These are phyloP conservation scores for Chrysocyon brachyurus DNA, from an alignment of 2,797 vertebrate species.

Conservation along the genomic window DNA sequence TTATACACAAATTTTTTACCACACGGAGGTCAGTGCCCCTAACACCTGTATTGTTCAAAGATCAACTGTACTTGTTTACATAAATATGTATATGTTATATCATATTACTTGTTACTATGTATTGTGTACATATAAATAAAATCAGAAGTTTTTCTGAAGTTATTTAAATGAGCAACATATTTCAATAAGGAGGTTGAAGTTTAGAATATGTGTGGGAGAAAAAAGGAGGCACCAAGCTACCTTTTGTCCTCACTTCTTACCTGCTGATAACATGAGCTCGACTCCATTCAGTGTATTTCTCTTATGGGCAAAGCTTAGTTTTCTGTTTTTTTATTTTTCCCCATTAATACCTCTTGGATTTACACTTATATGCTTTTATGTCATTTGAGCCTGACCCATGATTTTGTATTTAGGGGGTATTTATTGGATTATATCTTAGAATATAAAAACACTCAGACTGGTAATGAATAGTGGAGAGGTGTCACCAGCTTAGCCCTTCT, in stretches of 20 bases:
- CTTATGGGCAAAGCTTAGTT: neutral
- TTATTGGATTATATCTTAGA: neutral
- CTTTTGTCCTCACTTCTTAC: neutral
- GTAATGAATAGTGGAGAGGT: neutral
- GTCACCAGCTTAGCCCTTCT: neutral
- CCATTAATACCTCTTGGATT: neutral
- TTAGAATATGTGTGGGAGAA: neutral
- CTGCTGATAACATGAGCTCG: neutral
- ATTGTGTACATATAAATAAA: neutral
- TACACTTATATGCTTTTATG: neutral
- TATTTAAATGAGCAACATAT: neutral
- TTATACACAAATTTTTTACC: neutral
- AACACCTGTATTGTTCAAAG: neutral
- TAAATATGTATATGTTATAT: neutral
- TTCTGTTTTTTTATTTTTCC: neutral
- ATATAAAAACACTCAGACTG: neutral
- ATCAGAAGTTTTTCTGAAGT: neutral
- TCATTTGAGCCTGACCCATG: neutral
- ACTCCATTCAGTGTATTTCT: neutral
- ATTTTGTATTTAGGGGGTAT: neutral
- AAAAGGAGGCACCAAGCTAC: neutral
- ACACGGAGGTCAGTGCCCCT: neutral
- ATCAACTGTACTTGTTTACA: neutral
- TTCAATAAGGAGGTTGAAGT: neutral
- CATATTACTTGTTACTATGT: neutral